Conservation (phyloP, 2,797 vertebrate genomes). For the Thripadectes ignobilis region DNA sequence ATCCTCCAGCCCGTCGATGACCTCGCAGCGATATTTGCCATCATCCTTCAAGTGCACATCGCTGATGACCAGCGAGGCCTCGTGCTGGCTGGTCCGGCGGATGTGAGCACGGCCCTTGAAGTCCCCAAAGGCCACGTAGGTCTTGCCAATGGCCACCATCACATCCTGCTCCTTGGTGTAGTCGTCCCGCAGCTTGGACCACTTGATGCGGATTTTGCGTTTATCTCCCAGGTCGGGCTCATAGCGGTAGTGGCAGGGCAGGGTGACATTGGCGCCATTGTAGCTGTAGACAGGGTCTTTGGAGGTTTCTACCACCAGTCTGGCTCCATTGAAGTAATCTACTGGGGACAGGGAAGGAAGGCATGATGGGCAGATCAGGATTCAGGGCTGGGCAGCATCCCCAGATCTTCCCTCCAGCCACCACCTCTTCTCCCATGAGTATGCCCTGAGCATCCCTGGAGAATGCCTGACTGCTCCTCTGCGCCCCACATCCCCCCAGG, state of each 20-base stretch:
- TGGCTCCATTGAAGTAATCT: constrained; percentile 82
- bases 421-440: not conserved
- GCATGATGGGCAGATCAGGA: not conserved
- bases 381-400: not conserved
- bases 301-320: constrained; percentile 84
- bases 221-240: constrained; percentile 76
- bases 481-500: too few species aligned
- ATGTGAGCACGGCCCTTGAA: constrained; percentile 86
- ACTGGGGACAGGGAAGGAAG: not conserved
- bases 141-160: constrained; percentile 86
- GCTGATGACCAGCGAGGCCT: constrained; percentile 84
- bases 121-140: constrained; percentile 82
- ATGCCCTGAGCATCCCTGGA: not conserved
- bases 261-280: constrained; percentile 83
- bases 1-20: constrained; percentile 92
- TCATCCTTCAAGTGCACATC: constrained; percentile 84
- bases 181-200: constrained; percentile 84
- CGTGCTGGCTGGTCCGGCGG: constrained; percentile 39
- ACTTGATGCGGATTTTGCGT: constrained; percentile 86
- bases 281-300: constrained; percentile 79
- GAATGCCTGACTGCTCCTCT: accelerated
- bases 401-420: not conserved
- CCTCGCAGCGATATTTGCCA: constrained; percentile 90
- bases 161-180: constrained; percentile 84
- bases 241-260: constrained; percentile 86